These are phyloP conservation scores for Lathamus discolor DNA, from an alignment of 2,113 vertebrate genomes.

Conservation along the genomic window DNA sequence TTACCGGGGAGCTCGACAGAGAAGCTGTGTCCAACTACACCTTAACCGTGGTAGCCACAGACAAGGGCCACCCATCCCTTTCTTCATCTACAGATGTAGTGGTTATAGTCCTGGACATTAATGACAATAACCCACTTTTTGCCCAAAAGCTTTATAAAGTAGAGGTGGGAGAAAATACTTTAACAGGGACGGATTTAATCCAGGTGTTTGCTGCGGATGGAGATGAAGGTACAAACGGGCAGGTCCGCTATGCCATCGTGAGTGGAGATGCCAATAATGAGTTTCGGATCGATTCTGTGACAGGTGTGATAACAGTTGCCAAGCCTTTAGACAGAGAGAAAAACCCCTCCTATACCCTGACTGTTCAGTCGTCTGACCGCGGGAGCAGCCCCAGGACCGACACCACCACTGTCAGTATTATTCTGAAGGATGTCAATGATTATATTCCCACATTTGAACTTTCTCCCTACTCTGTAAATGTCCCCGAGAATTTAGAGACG, in stretches of 20 bases:
- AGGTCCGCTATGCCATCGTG: conserved; percentile 87
- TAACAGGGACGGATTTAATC: conserved; percentile 87
- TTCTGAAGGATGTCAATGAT: conserved; percentile 89
- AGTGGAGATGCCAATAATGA: conserved; percentile 77
- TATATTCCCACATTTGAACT: conserved; percentile 88
- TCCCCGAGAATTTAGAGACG: conserved; percentile 85
- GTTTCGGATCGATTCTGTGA: conserved; percentile 93
- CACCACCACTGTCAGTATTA: conserved; percentile 80
- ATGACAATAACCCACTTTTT: conserved; percentile 92
- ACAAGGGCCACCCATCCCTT: conserved; percentile 90
- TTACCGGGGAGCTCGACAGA: conserved; percentile 90
- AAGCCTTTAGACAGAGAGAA: conserved; percentile 89
- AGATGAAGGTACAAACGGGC: conserved; percentile 91
- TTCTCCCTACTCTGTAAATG: conserved; percentile 86
- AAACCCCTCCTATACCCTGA: conserved; percentile 77
- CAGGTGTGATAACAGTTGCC: conserved; percentile 87
- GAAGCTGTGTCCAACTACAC: conserved; percentile 90
- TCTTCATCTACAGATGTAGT: conserved; percentile 87
- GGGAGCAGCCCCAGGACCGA: conserved; percentile 88
- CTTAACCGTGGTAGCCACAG: conserved; percentile 87
- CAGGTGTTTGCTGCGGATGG: conserved; percentile 86
- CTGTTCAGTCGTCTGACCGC: conserved; percentile 86
- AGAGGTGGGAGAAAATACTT: conserved; percentile 85
- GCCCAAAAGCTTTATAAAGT: conserved; percentile 86
- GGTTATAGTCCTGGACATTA: conserved; percentile 89